Conservation (phyloP, 2,797 vertebrate species). For the Pipistrellus kuhlii region DNA sequence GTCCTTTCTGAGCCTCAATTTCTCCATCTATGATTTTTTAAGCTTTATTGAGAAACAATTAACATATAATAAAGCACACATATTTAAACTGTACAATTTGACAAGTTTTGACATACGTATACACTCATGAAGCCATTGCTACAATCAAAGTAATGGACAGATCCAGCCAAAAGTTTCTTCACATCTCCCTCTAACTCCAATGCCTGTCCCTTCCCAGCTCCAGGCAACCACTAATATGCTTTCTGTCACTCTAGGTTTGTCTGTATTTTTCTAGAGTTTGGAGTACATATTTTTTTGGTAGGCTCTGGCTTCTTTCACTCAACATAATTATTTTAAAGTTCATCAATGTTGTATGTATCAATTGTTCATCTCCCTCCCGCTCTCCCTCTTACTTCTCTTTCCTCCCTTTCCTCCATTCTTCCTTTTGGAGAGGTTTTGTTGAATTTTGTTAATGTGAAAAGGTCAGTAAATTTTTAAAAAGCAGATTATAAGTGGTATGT, state of each 20-base stretch:
- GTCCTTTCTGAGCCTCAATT: conserved; percentile 44
- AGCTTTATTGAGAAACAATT: conserved; percentile 51
- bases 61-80: conserved; percentile 33
- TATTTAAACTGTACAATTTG: conserved; percentile 56
- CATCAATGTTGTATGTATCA: conserved; percentile 14
- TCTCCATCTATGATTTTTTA: conserved; percentile 50
- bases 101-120: conserved; percentile 10
- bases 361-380: not conserved
- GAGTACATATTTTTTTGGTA: conserved; percentile 20
- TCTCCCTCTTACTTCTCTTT: not conserved
- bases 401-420: not conserved
- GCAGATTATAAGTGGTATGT: not conserved
- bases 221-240: not conserved
- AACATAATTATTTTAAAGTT: conserved; percentile 20
- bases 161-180: not conserved
- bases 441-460: conserved; percentile 57
- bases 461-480: conserved; percentile 10
- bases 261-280: conserved; percentile 18
- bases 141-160: conserved; percentile 31
- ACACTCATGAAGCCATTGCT: conserved; percentile 1
- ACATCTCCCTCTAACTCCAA: not conserved
- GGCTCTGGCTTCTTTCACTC: conserved; percentile 35
- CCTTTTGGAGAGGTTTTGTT: not conserved
- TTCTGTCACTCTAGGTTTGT: not conserved
- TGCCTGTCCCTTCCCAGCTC: not conserved